Evolutionary conservation across 64 coral and sea anemone genomes (phyloP).

Genomic region (Actinia equina): DNA sequence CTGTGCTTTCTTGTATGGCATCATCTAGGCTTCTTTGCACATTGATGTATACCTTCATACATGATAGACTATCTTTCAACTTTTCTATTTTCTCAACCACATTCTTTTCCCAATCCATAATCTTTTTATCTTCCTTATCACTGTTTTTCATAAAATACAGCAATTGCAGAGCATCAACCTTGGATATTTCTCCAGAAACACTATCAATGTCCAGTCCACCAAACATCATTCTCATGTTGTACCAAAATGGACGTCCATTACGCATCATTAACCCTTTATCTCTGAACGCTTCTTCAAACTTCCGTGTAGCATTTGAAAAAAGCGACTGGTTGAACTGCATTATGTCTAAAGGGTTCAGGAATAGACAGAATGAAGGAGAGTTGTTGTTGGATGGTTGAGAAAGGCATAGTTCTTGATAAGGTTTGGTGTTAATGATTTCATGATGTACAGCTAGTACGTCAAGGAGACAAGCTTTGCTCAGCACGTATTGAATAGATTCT

Average conservation of each 20-base stretch:
- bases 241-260: conserved; percentile 46
- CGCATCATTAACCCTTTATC: conserved; percentile 42
- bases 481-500: not conserved
- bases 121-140: conserved; percentile 10
- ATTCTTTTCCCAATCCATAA: conserved; percentile 55
- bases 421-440: conserved; percentile 20
- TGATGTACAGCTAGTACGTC: conserved; percentile 37
- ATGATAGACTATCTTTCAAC: not conserved
- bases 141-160: conserved; percentile 37
- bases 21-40: conserved; percentile 63
- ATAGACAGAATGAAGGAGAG: conserved; percentile 31
- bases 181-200: not conserved
- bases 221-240: conserved; percentile 61
- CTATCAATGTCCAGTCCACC: conserved; percentile 28
- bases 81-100: conserved; percentile 20
- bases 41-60: conserved; percentile 34
- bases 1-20: conserved; percentile 51
- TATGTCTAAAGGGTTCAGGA: conserved; percentile 57
- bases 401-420: conserved; percentile 31
- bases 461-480: conserved; percentile 14
- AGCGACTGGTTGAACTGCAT: conserved; percentile 36
- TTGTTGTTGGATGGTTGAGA: conserved; percentile 10
- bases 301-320: not conserved
- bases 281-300: conserved; percentile 32
- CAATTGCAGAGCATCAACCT: conserved; percentile 46